Evolutionary conservation across 2,888 invertebrate genomes (phyloP), one percentile per base, ranked within the genome.

Genomic region (Caradrina kadenii): DNA sequence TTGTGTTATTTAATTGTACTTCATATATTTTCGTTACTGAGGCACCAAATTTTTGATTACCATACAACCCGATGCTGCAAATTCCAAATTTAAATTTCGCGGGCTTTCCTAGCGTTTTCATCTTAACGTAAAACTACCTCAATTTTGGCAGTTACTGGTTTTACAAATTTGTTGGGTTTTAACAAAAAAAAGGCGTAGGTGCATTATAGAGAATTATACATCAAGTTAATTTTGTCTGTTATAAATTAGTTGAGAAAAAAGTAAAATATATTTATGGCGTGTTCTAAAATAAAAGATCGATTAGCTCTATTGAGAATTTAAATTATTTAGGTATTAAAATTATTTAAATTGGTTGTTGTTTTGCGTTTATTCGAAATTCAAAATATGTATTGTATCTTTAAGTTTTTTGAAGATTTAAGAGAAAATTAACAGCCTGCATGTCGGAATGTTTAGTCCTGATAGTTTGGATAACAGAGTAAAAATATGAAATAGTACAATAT

Each of bases 71-170:
- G 5, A 26, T 26, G 35, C 8, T 35, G 8, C 35, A 6, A 35
- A 35, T 35, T 35, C 8, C 35, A 35, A 35, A 35, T 7, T 8
- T 8, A 8, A 35, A 8, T 8, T 35, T 35, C 8, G 8, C 35
- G 8, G 35, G 35, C 35, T 35, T 8, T 8, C 35, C 35, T 8
- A 35, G 8, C 35, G 35, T 8, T 8, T 35, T 35, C 35, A 31
- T 7, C 35, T 35, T 35, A 8, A 64, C 48, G 22, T 54, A 49
- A 54, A 80, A 22, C 83, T 80, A 80, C 79, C 79, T 80, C 79
- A 80, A 63, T 64, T 19, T 50, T 73, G 3, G 3, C 55, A 45
- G 49, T 39, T 62, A 21, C 58, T 60, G 21, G 66, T 74, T 61
- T 66, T 66, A 75, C 42, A 15, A 22, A 48, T 2, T 26, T 4